Conservation (phyloP, 2,797 vertebrate genomes). For the Natrix natrix region DNA sequence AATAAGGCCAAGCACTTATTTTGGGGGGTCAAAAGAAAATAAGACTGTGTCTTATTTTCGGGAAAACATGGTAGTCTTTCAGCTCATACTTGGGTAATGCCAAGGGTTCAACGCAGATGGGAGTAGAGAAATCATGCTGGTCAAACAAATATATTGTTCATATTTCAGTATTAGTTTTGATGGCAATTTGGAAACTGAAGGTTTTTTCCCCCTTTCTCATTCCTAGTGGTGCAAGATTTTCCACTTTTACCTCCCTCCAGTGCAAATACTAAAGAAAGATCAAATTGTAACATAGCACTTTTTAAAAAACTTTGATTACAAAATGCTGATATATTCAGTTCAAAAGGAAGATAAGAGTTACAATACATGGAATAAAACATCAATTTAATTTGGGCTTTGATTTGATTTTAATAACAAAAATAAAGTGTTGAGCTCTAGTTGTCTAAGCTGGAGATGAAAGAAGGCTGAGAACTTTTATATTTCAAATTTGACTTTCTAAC, state of each 20-base stretch:
- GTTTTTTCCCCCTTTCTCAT: background rate
- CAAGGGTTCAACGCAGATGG: background rate
- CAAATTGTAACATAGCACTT: background rate
- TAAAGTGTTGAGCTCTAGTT: background rate
- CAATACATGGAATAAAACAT: background rate
- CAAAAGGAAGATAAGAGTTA: background rate
- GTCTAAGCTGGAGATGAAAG: background rate
- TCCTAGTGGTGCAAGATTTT: background rate
- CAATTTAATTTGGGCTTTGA: background rate
- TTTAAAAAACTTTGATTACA: background rate
- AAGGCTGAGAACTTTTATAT: background rate
- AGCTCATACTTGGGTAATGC: background rate
- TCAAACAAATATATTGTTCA: background rate
- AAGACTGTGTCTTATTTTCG: too few relatives aligned
- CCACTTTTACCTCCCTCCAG: background rate
- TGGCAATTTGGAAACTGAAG: too few relatives aligned
- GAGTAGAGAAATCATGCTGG: background rate
- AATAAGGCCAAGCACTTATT: too few relatives aligned
- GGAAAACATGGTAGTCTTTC: background rate
- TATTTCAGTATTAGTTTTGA: background rate
- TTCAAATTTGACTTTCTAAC: background rate
- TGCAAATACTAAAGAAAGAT: background rate
- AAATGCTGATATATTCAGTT: background rate
- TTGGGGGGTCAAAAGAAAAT: too few relatives aligned
- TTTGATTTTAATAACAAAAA: background rate